phyloP scores from a whole-genome alignment of 2,888 invertebrate genomes.

The Philereme vetulata region DNA sequence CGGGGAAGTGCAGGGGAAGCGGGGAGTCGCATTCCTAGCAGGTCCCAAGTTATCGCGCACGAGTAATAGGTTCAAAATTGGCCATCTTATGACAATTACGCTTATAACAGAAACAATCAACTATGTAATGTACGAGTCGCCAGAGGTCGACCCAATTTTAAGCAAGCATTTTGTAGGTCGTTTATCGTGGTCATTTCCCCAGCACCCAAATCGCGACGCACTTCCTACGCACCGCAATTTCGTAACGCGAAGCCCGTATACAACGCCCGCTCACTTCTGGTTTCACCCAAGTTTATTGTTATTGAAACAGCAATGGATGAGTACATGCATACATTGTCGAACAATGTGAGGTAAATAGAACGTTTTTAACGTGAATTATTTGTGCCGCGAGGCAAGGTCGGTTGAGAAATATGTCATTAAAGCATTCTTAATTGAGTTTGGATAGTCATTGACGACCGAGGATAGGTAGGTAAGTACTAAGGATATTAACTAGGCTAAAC shows the following conservation, averaged over 20 bases:
- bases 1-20: too few species aligned
- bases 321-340: constrained; percentile 49
- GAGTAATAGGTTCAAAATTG: constrained; percentile 5
- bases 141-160: constrained; percentile 69
- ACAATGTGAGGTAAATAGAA: constrained; percentile 27
- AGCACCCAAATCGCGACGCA: constrained; percentile 41
- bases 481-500: constrained; percentile 28
- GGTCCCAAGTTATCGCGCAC: too few species aligned
- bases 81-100: constrained; percentile 2
- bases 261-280: constrained; percentile 25
- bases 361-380: constrained; percentile 38
- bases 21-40: too few species aligned
- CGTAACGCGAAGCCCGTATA: constrained; percentile 25
- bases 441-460: constrained; percentile 49
- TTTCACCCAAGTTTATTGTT: constrained; percentile 22
- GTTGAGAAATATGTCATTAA: constrained; percentile 49
- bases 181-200: constrained; percentile 68
- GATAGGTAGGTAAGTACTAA: constrained; percentile 16
- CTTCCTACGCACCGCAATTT: constrained; percentile 30
- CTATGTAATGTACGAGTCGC: constrained; percentile 43
- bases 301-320: constrained; percentile 49
- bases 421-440: constrained; percentile 55
- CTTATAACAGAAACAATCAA: constrained; percentile 52
- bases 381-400: constrained; percentile 39
- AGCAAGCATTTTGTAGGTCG: constrained; percentile 71